Evolutionary conservation across 1,140 invertebrate genomes (phyloP), one percentile per base, ranked within the genome.

Genomic region (Leptinotarsa undecemlineata): DNA sequence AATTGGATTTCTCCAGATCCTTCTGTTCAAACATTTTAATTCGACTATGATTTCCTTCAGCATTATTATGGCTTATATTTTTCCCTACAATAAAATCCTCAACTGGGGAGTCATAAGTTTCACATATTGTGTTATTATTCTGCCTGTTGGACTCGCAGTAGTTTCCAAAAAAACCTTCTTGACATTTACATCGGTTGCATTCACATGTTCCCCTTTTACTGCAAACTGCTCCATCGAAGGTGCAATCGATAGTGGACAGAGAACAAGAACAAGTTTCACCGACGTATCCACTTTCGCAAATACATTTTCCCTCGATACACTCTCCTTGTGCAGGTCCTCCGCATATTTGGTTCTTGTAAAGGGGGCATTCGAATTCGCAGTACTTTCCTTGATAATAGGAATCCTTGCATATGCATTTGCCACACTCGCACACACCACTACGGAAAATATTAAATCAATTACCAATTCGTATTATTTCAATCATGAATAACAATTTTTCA

Each of bases 221-320:
- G 62, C 83, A 84, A 1, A 79, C 21, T 73, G 62, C 48, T n/a
- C 33, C 69, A 13, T 67, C 77, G 3, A 79, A 64, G 48, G 48
- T 73, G 57, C 83, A 84, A 11, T 74, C 68, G 23, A 77, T 62
- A 2, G 20, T 73, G 1, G 73, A 74, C 15, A 60, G 51, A 4
- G 74, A 69, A 75, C 83, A 84, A 1, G 77, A 76, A 67, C 83
- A 84, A 60, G 80, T 77, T 14, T 77, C 73, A 3, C 77, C 77
- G 6, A 48, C 68, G 63, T 75, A 83, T 14, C 70, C 72, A 4
- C 64, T 6, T n/a, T 74, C 33, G 66, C 83, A 84, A 5, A 17
- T 14, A 57, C 83, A 84, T 15, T 70, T 62, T n/a, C 77, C 77
- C 21, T 78, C 69, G 5, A 67, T n/a, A 64, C 83, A 84, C 14